Evolutionary conservation across 2,113 vertebrate genomes (phyloP), one percentile per base, ranked within the genome.

Genomic region (Bubo blakistoni): DNA sequence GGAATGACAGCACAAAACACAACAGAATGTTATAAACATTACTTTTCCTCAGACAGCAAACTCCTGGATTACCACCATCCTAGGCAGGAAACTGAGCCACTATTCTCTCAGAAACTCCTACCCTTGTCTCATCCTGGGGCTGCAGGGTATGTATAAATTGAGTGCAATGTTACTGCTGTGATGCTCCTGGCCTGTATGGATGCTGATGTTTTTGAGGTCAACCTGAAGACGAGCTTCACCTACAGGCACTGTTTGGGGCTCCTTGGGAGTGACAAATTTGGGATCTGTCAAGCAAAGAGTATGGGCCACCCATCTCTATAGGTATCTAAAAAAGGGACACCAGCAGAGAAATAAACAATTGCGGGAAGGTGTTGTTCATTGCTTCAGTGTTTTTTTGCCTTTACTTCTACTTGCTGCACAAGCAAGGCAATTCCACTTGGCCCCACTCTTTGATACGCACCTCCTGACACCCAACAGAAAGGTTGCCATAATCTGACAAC

Each of bases 1-100:
- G 72, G 78, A 89, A 94, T 91, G 91, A 96, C 73, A 94, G 81
- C 16, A 1, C 57, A 92, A 94, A 95, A 87, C 40, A 84, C 40
- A 58, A 57, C 54, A 85, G 66, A 86, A 93, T 80, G 74, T 85
- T 92, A 62, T 36, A 92, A 83, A 69, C 32, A 8, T 65, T 67
- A 6, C n/a, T 93, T 91, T 92, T 76, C 34, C 40, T 76, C 49
- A 84, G 65, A 52, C 32, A 94, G 34, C 17, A 79, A 58, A 74
- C 6, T 36, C 11, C 36, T 2, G 5, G 25, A 69, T 29, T 66
- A 19, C 34, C 40, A 44, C 29, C 29, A 57, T 18, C 21, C 1
- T 5, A n/a, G 29, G 10, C 46, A 17, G 54, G 61, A 73, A 94
- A 91, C 49, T 13, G 49, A 92, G 61, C 25, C 36, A 26, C 17